Base-by-base conservation (phyloP, 2,888 invertebrate species). In the Eubasilissa splendida region DNA sequence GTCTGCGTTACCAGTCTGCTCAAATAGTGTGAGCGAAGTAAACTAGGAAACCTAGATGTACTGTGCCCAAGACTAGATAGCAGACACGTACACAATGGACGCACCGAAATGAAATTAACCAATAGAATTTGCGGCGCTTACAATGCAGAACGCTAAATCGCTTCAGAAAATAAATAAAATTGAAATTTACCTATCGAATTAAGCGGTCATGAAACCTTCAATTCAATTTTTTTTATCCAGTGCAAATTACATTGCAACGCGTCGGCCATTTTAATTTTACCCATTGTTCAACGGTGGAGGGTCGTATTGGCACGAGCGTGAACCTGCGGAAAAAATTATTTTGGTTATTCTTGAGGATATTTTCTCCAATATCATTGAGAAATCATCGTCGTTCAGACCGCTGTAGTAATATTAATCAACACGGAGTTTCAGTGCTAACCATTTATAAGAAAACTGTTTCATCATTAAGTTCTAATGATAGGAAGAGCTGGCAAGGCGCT, bases 401-500 rank as follows among this genome's bases (percentile, higher is more conserved):
- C 82, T 82, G 82, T 82, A 82, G 82, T 82, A 80, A 68, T 74
- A 63, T 59, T 63, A 71, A 52, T 82, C 82, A 76, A 82, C 82
- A 82, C 60, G 59, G 50, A 65, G n/a, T 60, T 82, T 82, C 82
- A 82, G 82, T 77, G 76, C 82, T 82, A 80, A 83, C 87, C 22
- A 86, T 88, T 83, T 90, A 65, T 42, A 42, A 42, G 59, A 71
- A 50, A 42, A 68, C 22, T 56, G 63, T 70, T 59, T 80, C 77
- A 77, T 80, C 80, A 80, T 80, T 33, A 31, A 42, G 52, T 7
- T 52, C 11, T 2, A n/a, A 52, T 8, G 10, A 0, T 60, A 50
- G 12, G 50, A 58, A 58, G 4, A 3, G 58, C n/a, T n/a, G 4
- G 56, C 56, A 2, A 2, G 10, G 56, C 10, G 11, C n/a, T 11